Base-by-base conservation (phyloP, 1,140 invertebrate species). In the Cydia pomonella region DNA sequence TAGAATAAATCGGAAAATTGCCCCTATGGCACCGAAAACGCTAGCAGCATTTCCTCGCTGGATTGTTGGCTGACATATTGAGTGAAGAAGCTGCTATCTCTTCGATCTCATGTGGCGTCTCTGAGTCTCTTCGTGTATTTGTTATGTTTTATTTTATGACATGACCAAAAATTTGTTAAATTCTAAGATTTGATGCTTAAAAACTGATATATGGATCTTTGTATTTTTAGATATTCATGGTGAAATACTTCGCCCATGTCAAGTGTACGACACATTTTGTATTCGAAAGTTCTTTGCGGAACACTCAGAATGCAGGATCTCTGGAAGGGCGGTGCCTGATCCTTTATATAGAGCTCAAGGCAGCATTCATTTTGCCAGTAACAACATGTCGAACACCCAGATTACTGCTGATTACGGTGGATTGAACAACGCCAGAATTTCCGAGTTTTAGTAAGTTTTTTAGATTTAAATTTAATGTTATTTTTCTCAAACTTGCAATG, bases 371-470 rank as follows among this genome's bases (percentile, higher is more conserved):
- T 29, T 29, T 6, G 10, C 63, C 3, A 29, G 63, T 66, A n/a
- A 16, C 63, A 66, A 66, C 27, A n/a, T 66, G 13, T 33, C 63
- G 12, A 5, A 7, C 6, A 33, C 63, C 12, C 27, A 13, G 1
- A 33, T 16, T 3, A 29, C 18, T 66, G 25, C 27, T 7, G 27
- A 33, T n/a, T 66, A 33, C 16, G 4, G 10, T 7, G 63, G 63
- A n/a, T 7, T 66, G 29, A 18, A 33, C 27, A 47, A 13, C 18
- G 71, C 27, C 38, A 72, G 33, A 47, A 23, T 72, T 72, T 16
- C 29, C 4, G 71, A 72, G 44, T 72, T 72, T 44, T 72, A 72
- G 71, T 72, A 72, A 66, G 63, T 33, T 18, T 53, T 47, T 9
- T 38, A 38, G 33, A 10, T 38, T 38, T 33, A 33, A 33, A 33